Percentiles rank a stretch among this genome's conserved stretches.
Evolutionary conservation across 2,888 invertebrate species (phyloP).

Genomic region (Parnassius glacialis): DNA sequence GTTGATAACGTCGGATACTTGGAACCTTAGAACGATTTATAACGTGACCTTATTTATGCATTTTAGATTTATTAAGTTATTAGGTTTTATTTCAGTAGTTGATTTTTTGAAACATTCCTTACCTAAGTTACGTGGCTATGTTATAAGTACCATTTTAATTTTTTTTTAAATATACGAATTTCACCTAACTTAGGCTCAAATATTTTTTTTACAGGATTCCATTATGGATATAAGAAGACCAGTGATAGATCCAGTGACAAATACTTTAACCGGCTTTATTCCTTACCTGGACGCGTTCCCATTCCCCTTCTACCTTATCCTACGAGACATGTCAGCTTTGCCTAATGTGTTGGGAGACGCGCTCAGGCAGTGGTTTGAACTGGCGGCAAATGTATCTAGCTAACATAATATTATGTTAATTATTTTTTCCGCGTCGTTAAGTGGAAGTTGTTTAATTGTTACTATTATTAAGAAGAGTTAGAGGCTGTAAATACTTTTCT

Average conservation of each 20-base stretch:
- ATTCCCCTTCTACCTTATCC: conserved; percentile 97
- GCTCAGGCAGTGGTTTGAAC: conserved; percentile 98
- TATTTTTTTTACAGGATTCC: conserved; percentile 85
- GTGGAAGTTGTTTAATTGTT: too few relatives aligned
- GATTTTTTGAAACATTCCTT: too few relatives aligned
- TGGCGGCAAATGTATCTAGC: conserved; percentile 85
- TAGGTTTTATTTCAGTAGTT: too few relatives aligned
- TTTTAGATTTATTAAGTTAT: too few relatives aligned
- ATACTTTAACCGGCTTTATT: conserved; percentile 81
- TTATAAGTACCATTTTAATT: too few relatives aligned
- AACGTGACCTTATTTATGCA: too few relatives aligned
- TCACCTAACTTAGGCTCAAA: neutral
- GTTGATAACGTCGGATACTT: too few relatives aligned
- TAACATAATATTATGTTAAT: conserved; percentile 32
- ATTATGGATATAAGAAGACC: conserved; percentile 93
- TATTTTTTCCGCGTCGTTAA: neutral
- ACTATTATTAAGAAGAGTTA: too few relatives aligned
- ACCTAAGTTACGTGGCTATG: too few relatives aligned
- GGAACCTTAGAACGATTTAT: too few relatives aligned
- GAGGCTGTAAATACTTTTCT: too few relatives aligned
- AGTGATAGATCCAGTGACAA: conserved; percentile 81
- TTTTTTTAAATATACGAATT: too few relatives aligned
- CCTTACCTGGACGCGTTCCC: conserved; percentile 97
- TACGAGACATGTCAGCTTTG: conserved; percentile 92
- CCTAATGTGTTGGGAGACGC: conserved; percentile 97